A percentile compares a stretch with the other conserved stretches of the same genome.
phyloP scores from a whole-genome alignment of 1,140 invertebrate genomes.

The Drosophila miranda region DNA sequence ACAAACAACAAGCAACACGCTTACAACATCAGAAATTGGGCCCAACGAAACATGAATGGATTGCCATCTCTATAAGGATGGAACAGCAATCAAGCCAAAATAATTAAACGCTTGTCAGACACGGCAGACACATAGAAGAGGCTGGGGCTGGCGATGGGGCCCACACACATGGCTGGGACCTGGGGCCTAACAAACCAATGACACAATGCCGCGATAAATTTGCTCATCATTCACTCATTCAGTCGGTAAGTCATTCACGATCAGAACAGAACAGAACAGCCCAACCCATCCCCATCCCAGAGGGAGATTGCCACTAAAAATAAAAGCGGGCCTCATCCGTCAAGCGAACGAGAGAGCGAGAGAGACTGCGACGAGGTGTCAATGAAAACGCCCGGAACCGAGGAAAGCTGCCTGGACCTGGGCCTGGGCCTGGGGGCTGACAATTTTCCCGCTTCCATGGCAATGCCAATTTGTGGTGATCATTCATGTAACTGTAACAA shows the following conservation, averaged over 20 bases:
- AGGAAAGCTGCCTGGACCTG: slow-evolving; percentile 26
- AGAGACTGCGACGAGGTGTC: slow-evolving; percentile 58
- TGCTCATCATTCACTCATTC: slow-evolving; percentile 80
- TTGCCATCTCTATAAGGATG: slow-evolving; percentile 33
- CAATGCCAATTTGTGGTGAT: slow-evolving; percentile 75
- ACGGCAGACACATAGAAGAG: slow-evolving; percentile 41
- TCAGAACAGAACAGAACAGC: slow-evolving; percentile 28
- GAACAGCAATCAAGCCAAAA: slow-evolving; percentile 66
- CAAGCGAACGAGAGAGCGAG: slow-evolving; percentile 22
- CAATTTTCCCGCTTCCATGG: slow-evolving; percentile 57
- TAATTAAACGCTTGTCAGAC: slow-evolving; percentile 81
- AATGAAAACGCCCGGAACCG: slow-evolving; percentile 54
- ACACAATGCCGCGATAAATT: slow-evolving; percentile 80
- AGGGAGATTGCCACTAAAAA: slow-evolving; percentile 41
- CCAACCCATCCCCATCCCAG: background rate
- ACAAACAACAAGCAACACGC: too few species aligned
- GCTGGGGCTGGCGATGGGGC: slow-evolving; percentile 13
- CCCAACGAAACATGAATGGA: slow-evolving; percentile 65
- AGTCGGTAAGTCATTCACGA: slow-evolving; percentile 76
- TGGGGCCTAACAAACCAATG: slow-evolving; percentile 30
- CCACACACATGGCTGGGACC: slow-evolving; percentile 59
- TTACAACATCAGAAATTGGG: slow-evolving; percentile 12
- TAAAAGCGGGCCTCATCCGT: slow-evolving; percentile 74
- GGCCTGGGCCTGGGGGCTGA: slow-evolving; percentile 8
- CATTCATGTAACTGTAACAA: slow-evolving; percentile 78